Conservation (phyloP, 2,797 vertebrate species). For the Delichon dasypus region DNA sequence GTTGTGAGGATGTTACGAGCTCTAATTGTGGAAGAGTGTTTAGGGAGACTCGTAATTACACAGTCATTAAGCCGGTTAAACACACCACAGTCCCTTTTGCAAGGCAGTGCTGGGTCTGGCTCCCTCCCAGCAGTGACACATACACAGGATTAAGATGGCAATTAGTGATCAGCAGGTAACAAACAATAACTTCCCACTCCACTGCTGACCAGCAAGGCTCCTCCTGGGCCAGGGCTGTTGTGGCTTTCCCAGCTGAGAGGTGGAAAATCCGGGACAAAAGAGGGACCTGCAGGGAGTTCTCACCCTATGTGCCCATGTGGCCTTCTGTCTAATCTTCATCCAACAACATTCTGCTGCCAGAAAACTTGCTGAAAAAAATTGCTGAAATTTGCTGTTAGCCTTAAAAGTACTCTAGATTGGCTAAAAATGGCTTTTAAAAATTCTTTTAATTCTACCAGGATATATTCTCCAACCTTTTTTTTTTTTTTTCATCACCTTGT, state of each 20-base stretch:
- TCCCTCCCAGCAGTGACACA: slow-evolving; percentile 9
- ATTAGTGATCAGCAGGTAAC: slow-evolving; percentile 32
- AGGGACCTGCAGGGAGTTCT: neutral
- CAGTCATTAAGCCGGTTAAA: slow-evolving; percentile 53
- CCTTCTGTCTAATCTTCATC: neutral
- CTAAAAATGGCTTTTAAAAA: neutral
- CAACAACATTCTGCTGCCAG: neutral
- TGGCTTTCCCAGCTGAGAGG: accelerated
- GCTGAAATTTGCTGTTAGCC: neutral
- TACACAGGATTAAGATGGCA: neutral
- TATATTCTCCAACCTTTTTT: neutral
- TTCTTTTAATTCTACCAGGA: neutral
- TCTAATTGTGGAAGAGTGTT: slow-evolving; percentile 36
- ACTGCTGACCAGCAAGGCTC: accelerated
- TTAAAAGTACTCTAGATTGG: neutral
- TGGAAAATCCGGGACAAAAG: neutral
- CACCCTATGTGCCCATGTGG: accelerated
- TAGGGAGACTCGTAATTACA: slow-evolving; percentile 45
- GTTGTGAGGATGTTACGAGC: slow-evolving; percentile 2
- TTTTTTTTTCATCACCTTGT: neutral
- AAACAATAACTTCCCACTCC: neutral
- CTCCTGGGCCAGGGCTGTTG: neutral
- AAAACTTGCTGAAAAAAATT: neutral
- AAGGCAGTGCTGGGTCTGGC: neutral
- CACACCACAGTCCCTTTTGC: slow-evolving; percentile 8